A percentile compares a stretch with the other conserved stretches of the same genome.
These are phyloP conservation scores for Nansenia antarctica DNA, from an alignment of 2,113 vertebrate genomes.

Conservation along the genomic window DNA sequence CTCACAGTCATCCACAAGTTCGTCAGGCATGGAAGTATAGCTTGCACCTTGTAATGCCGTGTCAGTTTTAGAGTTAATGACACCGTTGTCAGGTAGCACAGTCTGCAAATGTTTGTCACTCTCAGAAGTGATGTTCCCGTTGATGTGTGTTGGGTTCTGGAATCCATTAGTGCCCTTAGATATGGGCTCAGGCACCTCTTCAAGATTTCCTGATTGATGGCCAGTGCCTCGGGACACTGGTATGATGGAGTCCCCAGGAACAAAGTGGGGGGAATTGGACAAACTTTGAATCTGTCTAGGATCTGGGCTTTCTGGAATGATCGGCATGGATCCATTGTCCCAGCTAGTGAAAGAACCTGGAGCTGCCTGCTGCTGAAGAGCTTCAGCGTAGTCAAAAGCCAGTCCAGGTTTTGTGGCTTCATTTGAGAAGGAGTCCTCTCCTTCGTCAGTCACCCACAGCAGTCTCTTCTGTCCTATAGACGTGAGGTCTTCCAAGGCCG, in stretches of 20 bases:
- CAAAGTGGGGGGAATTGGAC: background rate
- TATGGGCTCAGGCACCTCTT: background rate
- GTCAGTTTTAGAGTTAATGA: conserved; percentile 50
- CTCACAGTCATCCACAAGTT: conserved; percentile 48
- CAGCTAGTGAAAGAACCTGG: background rate
- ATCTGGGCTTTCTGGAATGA: background rate
- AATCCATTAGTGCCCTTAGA: background rate
- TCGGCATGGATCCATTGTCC: background rate
- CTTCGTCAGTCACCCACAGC: background rate
- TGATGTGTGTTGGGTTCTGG: background rate
- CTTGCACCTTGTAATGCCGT: conserved; percentile 22
- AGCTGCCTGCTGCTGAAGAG: conserved; percentile 8
- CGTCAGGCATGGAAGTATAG: conserved; percentile 38
- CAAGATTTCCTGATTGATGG: conserved; percentile 8
- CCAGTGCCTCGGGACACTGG: background rate
- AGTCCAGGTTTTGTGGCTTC: conserved; percentile 6
- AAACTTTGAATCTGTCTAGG: background rate
- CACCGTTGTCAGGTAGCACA: conserved; percentile 19
- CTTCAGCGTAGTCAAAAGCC: conserved; percentile 19
- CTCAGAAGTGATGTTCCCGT: conserved; percentile 14
- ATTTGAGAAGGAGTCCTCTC: background rate
- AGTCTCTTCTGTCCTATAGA: conserved; percentile 47
- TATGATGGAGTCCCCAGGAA: background rate
- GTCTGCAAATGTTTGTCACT: conserved; percentile 4
- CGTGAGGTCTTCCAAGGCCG: conserved; percentile 67